A percentile compares a stretch with the other conserved stretches of the same genome.
phyloP scores from a whole-genome alignment of 2,888 invertebrate species.

The Gymnosoma rotundatum region DNA sequence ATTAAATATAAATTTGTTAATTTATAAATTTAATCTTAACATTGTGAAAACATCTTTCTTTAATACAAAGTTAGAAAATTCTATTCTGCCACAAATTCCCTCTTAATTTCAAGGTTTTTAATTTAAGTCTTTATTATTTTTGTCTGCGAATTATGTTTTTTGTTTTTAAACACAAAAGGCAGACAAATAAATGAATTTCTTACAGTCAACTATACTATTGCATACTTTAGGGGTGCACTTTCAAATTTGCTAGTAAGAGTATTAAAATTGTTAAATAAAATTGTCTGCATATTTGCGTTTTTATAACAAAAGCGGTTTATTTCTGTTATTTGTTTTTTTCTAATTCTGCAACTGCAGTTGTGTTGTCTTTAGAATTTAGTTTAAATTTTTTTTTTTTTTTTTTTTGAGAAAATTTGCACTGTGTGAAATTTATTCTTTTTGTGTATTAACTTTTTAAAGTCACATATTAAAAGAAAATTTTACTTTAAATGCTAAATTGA shows the following conservation, averaged over 20 bases:
- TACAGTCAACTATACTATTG: constrained; percentile 12
- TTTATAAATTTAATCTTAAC: constrained; percentile 37
- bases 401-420: constrained; percentile 44
- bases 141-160: constrained; percentile 52
- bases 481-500: constrained; percentile 57
- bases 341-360: constrained; percentile 9
- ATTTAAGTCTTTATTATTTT: constrained; percentile 67
- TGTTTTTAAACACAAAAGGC: neutral
- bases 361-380: neutral
- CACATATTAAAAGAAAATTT: constrained; percentile 49
- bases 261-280: constrained; percentile 53
- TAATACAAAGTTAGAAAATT: neutral
- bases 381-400: constrained; percentile 1
- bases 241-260: constrained; percentile 22
- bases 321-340: neutral
- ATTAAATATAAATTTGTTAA: neutral
- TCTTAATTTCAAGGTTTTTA: constrained; percentile 50
- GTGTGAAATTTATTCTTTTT: constrained; percentile 32
- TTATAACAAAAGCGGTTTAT: constrained; percentile 18
- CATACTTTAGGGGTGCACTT: constrained; percentile 52
- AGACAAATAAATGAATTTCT: constrained; percentile 29
- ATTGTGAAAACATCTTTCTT: constrained; percentile 3
- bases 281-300: constrained; percentile 53
- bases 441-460: constrained; percentile 16
- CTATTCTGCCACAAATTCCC: constrained; percentile 10